Conservation (phyloP, 2,797 vertebrate species). For the Pseudochaenichthys georgianus region DNA sequence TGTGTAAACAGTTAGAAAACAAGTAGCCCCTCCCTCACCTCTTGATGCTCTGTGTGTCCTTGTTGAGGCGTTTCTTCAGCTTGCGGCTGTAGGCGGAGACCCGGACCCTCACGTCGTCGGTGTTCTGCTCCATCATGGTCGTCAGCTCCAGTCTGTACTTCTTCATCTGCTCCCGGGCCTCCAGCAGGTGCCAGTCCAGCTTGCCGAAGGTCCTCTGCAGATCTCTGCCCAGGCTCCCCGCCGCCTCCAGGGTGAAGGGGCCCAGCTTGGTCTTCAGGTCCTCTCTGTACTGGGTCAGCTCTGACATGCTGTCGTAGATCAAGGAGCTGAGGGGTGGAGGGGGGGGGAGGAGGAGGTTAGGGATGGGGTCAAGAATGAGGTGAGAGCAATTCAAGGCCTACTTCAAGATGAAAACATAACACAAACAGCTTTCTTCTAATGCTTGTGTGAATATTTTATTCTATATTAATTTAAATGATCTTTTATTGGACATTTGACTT, state of each 20-base stretch:
- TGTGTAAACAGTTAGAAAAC: too few species aligned
- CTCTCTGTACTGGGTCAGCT: constrained; percentile 79
- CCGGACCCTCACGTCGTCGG: constrained; percentile 71
- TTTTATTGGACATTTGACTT: too few species aligned
- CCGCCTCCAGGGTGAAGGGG: constrained; percentile 73
- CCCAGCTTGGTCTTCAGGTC: constrained; percentile 79
- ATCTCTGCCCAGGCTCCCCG: constrained; percentile 72
- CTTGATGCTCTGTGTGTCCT: constrained; percentile 84
- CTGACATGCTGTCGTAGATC: constrained; percentile 84
- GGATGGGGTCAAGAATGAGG: neutral
- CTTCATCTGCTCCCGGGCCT: constrained; percentile 70
- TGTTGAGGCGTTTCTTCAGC: constrained; percentile 85
- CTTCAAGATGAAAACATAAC: neutral
- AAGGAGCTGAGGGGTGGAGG: constrained; percentile 72
- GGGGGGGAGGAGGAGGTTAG: neutral
- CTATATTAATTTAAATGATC: too few species aligned
- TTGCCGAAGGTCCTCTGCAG: constrained; percentile 70
- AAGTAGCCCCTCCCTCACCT: constrained; percentile 66
- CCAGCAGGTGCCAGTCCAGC: constrained; percentile 77
- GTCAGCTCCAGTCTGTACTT: constrained; percentile 84
- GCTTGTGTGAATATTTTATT: too few species aligned
- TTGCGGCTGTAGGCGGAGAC: constrained; percentile 82
- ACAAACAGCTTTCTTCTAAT: neutral
- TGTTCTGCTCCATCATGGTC: constrained; percentile 84
- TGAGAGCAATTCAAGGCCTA: neutral